Conservation (phyloP, 2,888 invertebrate genomes). For the Caenorhabditis japonica region DNA sequence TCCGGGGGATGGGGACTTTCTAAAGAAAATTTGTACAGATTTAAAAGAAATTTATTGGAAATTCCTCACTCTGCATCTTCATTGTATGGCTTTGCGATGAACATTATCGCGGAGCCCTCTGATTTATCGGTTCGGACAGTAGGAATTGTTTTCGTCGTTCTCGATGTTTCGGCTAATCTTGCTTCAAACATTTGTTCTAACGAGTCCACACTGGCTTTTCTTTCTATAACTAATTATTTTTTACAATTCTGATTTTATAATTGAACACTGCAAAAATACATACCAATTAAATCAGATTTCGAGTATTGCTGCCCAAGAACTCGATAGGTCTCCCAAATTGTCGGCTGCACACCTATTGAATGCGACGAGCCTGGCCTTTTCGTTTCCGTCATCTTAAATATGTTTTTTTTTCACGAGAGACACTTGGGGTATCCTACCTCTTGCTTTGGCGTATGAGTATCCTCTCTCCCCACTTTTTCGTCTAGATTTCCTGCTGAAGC, state of each 20-base stretch:
- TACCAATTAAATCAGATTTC: slow-evolving; percentile 44
- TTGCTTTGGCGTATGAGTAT: not conserved
- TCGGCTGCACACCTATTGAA: slow-evolving; percentile 68
- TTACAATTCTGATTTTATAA: not conserved
- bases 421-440: slow-evolving; percentile 1
- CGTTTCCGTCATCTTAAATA: slow-evolving; percentile 30
- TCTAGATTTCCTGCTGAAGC: slow-evolving; percentile 40
- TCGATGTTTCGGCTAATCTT: slow-evolving; percentile 44
- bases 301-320: slow-evolving; percentile 72
- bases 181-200: slow-evolving; percentile 57
- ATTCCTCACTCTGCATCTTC: slow-evolving; percentile 19
- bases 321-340: slow-evolving; percentile 75
- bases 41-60: not conserved
- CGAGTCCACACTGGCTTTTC: slow-evolving; percentile 54
- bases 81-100: slow-evolving; percentile 34
- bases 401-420: slow-evolving; percentile 13
- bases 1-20: not conserved
- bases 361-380: slow-evolving; percentile 52
- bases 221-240: slow-evolving; percentile 19
- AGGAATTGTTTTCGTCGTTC: slow-evolving; percentile 24
- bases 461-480: slow-evolving; percentile 18
- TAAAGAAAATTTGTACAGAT: not conserved
- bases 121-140: slow-evolving; percentile 38
- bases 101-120: slow-evolving; percentile 27
- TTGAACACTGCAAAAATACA: too few species aligned